Evolutionary conservation across 2,797 vertebrate genomes (phyloP), one percentile per base, ranked within the genome.

Genomic region (Neosalanx taihuensis): DNA sequence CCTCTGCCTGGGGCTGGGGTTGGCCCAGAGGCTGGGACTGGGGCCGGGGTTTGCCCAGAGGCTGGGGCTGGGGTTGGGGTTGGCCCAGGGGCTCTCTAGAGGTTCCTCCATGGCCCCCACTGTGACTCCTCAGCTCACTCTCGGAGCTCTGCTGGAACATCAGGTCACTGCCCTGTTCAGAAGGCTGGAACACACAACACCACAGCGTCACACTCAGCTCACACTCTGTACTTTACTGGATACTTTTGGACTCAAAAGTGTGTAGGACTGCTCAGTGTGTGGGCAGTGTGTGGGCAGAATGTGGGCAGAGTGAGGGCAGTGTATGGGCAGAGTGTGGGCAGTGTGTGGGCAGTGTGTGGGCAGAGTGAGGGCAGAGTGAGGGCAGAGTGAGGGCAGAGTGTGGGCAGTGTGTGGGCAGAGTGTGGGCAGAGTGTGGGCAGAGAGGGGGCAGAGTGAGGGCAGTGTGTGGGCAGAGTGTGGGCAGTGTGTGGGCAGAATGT

Each of bases 111-210:
- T 75, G 88, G 79, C 82, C 87, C 67, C 80, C 56, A 13, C 60
- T 82, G 72, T 23, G 66, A 72, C 70, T 77, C 76, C 82, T 82
- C 57, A 51, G 72, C 61, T 70, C 82, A 56, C 80, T 6, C 70
- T 68, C 63, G 73, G 76, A 74, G n/a, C 79, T 66, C 4, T 72
- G 57, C 70, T 87, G 81, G 41, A 67, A 78, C 62, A 75, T 75
- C 12, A 83, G 76, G 60, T 86, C 83, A 78, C 84, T 51, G 4
- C 81, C 79, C 73, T 72, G 84, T 61, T 92, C 91, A 2, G 74
- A 62, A 87, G 88, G 68, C 72, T 69, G 85, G 73, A 76, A 83
- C 1, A 76, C 72, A 76, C 37, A 41, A 41, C 10, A 72, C 2
- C 79, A 33, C 30, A 33, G 3, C 0, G 51, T 53, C 13, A 53